phyloP scores from a whole-genome alignment of 2,797 vertebrate genomes.

The Ficedula albicollis region DNA sequence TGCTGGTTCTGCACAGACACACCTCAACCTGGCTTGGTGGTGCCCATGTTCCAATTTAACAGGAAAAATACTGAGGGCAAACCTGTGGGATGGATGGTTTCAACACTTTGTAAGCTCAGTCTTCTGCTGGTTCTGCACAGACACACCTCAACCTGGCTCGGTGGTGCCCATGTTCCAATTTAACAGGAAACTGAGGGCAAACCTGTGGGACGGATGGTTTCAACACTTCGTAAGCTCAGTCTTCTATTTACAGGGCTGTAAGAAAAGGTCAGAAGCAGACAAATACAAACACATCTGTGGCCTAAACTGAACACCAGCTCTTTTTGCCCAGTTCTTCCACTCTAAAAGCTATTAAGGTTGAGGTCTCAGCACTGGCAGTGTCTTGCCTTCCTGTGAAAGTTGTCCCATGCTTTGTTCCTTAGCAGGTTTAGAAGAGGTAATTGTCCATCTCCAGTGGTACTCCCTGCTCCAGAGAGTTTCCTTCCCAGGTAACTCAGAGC shows the following conservation, averaged over 20 bases:
- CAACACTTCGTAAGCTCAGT: neutral
- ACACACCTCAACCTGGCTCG: rapidly evolving
- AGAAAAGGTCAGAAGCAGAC: neutral
- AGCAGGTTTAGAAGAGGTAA: neutral
- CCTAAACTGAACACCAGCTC: neutral
- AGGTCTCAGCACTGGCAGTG: neutral
- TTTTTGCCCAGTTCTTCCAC: neutral
- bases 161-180: neutral
- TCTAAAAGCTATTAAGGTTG: neutral
- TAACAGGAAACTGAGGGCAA: neutral
- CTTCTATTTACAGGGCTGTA: neutral
- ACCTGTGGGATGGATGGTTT: neutral
- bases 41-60: neutral
- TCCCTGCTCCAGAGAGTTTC: neutral
- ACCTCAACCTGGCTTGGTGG: rapidly evolving
- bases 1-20: neutral
- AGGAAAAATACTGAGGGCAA: neutral
- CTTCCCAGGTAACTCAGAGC: neutral
- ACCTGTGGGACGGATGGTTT: neutral
- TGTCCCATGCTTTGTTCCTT: neutral
- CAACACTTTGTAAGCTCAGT: neutral
- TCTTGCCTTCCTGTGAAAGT: neutral
- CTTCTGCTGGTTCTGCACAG: neutral
- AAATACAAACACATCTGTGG: neutral
- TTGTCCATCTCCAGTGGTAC: neutral